Conservation (phyloP, 2,888 invertebrate genomes). For the Ectropis crepuscularia region DNA sequence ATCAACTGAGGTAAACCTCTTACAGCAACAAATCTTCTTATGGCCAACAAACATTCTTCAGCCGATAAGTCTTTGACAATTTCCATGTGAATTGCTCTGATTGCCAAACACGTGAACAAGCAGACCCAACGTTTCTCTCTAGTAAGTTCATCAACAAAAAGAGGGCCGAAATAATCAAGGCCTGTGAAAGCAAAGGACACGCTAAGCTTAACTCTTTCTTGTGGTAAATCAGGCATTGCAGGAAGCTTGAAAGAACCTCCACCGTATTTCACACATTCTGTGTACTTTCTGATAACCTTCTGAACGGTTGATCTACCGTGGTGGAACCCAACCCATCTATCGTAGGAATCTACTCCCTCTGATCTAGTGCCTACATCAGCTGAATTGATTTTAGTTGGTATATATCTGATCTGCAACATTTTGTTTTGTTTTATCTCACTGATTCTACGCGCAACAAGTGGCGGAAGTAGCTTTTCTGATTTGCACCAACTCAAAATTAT, state of each 20-base stretch:
- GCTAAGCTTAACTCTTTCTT: neutral
- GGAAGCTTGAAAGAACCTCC: constrained; percentile 1
- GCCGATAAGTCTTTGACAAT: constrained; percentile 3
- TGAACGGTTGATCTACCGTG: constrained; percentile 3
- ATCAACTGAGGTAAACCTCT: constrained; percentile 30
- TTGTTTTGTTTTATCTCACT: too few relatives aligned
- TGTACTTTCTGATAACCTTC: neutral
- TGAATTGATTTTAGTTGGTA: too few relatives aligned
- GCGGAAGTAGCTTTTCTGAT: too few relatives aligned
- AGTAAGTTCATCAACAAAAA: neutral
- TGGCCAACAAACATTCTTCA: neutral
- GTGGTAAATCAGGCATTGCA: neutral
- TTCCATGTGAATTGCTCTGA: constrained; percentile 34
- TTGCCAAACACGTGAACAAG: constrained; percentile 33
- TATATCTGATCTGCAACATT: too few relatives aligned
- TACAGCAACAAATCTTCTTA: constrained; percentile 6
- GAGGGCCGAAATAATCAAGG: neutral
- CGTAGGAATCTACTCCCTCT: too few relatives aligned
- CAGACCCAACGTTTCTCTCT: constrained; percentile 33
- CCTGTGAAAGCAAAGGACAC: neutral
- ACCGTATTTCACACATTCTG: neutral
- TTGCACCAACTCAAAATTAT: too few relatives aligned
- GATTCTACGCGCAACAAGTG: too few relatives aligned
- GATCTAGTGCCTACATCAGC: too few relatives aligned
- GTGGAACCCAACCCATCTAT: constrained; percentile 9